Evolutionary conservation across 2,113 vertebrate species (phyloP).

Genomic region (Tichodroma muraria): DNA sequence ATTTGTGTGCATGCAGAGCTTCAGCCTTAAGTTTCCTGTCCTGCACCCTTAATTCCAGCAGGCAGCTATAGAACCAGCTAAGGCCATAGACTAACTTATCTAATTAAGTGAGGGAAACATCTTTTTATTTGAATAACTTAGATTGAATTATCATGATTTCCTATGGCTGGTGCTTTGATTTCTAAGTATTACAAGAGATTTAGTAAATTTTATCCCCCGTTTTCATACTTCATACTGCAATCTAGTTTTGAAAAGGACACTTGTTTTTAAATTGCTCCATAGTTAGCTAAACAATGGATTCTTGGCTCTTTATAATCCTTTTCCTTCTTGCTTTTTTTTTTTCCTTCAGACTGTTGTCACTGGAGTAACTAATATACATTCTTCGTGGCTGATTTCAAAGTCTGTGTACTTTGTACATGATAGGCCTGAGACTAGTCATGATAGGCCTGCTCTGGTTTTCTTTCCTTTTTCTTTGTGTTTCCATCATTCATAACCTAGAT

Average conservation of each 20-base stretch:
- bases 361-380: background rate
- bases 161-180: background rate
- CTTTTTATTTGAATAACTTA: background rate
- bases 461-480: background rate
- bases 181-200: background rate
- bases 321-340: background rate
- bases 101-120: background rate
- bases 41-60: background rate
- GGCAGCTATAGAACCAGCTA: background rate
- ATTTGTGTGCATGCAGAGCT: rapidly evolving
- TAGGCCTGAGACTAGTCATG: background rate
- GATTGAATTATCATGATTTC: background rate
- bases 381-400: background rate
- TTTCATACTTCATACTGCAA: background rate
- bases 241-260: background rate
- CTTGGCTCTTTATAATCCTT: background rate
- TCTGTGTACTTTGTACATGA: background rate
- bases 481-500: background rate
- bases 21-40: background rate
- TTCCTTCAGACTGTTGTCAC: background rate
- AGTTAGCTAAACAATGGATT: background rate
- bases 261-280: background rate
- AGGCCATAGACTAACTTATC: background rate
- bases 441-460: background rate
- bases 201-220: background rate